Evolutionary conservation across 2,888 invertebrate genomes (phyloP).

Genomic region (Tachystola acroxantha): DNA sequence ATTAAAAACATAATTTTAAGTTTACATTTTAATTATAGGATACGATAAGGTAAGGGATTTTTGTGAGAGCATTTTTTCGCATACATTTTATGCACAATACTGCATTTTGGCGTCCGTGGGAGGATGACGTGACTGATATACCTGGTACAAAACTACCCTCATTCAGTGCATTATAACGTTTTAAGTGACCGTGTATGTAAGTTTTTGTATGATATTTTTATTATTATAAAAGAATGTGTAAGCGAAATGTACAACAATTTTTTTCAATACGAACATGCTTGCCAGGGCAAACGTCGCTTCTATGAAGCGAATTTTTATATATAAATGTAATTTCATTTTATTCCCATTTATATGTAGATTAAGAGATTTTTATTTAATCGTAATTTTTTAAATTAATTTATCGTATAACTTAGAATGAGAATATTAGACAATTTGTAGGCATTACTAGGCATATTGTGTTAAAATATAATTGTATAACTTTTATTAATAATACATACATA

Average conservation of each 20-base stretch:
- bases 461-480: conserved; percentile 31
- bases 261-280: conserved; percentile 41
- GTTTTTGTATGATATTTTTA: conserved; percentile 65
- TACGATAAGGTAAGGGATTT: conserved; percentile 36
- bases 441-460: conserved; percentile 51
- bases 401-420: conserved; percentile 37
- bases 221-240: conserved; percentile 32
- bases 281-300: conserved; percentile 59
- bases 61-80: conserved; percentile 43
- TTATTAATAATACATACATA: too few species aligned
- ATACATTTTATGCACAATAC: conserved; percentile 60
- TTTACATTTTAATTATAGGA: conserved; percentile 24
- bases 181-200: conserved; percentile 58
- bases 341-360: conserved; percentile 11
- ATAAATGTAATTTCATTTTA: conserved; percentile 22
- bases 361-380: conserved; percentile 28
- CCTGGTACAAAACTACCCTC: conserved; percentile 68
- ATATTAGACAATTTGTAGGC: conserved; percentile 51
- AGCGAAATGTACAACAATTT: conserved; percentile 49
- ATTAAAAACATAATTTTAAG: conserved; percentile 26
- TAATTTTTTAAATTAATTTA: conserved; percentile 27
- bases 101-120: conserved; percentile 55
- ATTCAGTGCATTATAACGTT: conserved; percentile 64
- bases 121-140: conserved; percentile 45
- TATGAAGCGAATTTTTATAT: conserved; percentile 54